Conservation (phyloP, 2,113 vertebrate genomes). For the Trichomycterus rosablanca region DNA sequence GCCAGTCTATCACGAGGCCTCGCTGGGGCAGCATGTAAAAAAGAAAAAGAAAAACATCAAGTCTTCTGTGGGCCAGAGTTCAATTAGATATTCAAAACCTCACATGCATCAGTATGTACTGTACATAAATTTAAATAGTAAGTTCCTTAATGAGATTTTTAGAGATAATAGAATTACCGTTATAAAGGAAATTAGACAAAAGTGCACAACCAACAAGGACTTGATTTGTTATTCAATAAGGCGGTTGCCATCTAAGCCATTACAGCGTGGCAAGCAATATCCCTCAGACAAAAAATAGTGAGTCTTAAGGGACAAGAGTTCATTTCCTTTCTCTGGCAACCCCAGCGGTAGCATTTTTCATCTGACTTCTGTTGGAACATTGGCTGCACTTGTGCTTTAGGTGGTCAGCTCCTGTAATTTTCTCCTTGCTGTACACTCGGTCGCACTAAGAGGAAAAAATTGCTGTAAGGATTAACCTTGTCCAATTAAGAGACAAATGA, state of each 20-base stretch:
- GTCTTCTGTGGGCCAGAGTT: too few relatives aligned
- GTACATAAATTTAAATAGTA: conserved; percentile 3
- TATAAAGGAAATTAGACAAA: conserved; percentile 28
- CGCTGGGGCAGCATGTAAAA: too few relatives aligned
- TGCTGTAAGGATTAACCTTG: conserved; percentile 30
- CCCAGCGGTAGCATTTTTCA: not conserved
- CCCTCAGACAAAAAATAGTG: conserved; percentile 3
- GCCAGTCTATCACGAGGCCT: too few relatives aligned
- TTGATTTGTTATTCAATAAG: conserved; percentile 25
- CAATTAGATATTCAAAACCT: not conserved
- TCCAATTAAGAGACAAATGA: conserved; percentile 35
- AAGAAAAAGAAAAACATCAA: too few relatives aligned
- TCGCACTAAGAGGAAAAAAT: conserved; percentile 12
- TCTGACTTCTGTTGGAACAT: not conserved
- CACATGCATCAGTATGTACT: conserved; percentile 1
- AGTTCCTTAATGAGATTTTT: conserved; percentile 19
- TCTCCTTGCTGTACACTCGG: not conserved
- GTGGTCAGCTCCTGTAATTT: too few relatives aligned
- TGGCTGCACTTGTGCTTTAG: not conserved
- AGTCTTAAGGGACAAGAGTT: conserved; percentile 9
- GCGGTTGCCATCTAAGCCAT: conserved; percentile 7
- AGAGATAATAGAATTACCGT: conserved; percentile 15
- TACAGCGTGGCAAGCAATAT: conserved; percentile 1
- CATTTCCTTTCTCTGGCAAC: conserved; percentile 4
- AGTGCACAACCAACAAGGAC: conserved; percentile 1